Base-by-base conservation (phyloP, 2,113 vertebrate species). In the Toxotes chatareus region DNA sequence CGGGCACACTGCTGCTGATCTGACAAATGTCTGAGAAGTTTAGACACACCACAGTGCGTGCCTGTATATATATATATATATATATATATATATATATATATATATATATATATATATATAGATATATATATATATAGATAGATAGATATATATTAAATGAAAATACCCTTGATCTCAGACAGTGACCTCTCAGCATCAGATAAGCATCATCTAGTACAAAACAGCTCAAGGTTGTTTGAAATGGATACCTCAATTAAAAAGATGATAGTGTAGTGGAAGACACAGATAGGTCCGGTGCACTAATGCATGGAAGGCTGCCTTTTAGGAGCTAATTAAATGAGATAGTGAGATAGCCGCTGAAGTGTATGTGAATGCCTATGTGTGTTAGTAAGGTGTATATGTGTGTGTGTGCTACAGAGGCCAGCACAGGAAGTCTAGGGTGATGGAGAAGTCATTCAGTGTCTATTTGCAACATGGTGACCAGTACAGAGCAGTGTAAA, bases 211-310 rank as follows among this genome's bases (percentile, higher is more conserved):
- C 57, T 59, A 77, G 82, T n/a, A 53, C 79, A 88, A 80, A n/a
- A 79, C 82, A 77, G 84, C 89, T 91, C 85, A 94, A 93, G 92
- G 91, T 91, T 92, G 92, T 86, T 78, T 88, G 93, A 76, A 89
- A 94, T 23, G 86, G 89, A 89, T 62, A 88, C 60, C 46, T 82
- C 51, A 32, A 89, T 86, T 91, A 89, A 86, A n/a, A 78, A 86
- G 79, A 86, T 61, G 83, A 80, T 85, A 53, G 77, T 61, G 44
- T 46, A 60, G 85, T 73, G 76, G 57, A 76, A 68, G 83, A 80
- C 59, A 81, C 73, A 78, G 88, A 83, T 83, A 89, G 86, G 80
- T 82, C 59, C 53, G 7, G n/a, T 38, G 49, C 62, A 88, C 83
- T 88, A 89, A 94, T 92, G 91, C 60, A 88, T 72, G 65, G 78